Conservation (phyloP, 2,113 vertebrate genomes). For the Dipodomys stephensi region DNA sequence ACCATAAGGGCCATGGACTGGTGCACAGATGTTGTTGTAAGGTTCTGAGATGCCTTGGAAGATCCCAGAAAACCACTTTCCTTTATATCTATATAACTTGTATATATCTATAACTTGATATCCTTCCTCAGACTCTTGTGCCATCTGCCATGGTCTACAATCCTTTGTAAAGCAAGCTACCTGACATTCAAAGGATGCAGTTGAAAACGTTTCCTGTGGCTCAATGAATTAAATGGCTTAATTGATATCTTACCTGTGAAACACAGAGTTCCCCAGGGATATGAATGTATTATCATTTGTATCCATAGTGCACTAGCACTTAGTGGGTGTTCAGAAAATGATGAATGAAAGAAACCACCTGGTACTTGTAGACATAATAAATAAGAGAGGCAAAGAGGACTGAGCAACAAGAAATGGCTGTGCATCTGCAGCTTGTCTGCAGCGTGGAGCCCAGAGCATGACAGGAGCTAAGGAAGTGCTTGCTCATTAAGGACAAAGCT, state of each 20-base stretch:
- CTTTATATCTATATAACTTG: no score
- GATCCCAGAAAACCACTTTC: not conserved
- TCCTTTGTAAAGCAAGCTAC: not conserved
- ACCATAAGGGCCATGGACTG: not conserved
- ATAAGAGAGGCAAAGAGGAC: not conserved
- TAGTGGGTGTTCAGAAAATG: not conserved
- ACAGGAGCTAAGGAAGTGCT: not conserved
- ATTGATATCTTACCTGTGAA: not conserved
- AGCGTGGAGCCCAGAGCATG: not conserved
- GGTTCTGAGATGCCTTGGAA: not conserved
- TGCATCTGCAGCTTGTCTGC: fast-evolving
- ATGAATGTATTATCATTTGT: no score
- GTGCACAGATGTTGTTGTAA: not conserved
- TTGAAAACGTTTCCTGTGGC: not conserved
- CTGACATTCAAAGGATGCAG: not conserved
- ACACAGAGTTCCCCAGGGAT: not conserved
- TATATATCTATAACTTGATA: no score
- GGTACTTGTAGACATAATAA: not conserved
- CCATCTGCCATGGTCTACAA: not conserved
- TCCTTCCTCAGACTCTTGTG: not conserved
- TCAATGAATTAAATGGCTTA: not conserved
- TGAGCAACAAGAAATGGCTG: not conserved
- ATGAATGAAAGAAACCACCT: not conserved
- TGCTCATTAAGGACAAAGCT: not conserved
- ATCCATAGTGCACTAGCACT: no score